Base-by-base conservation (phyloP, 2,113 vertebrate genomes). In the Martes martes region DNA sequence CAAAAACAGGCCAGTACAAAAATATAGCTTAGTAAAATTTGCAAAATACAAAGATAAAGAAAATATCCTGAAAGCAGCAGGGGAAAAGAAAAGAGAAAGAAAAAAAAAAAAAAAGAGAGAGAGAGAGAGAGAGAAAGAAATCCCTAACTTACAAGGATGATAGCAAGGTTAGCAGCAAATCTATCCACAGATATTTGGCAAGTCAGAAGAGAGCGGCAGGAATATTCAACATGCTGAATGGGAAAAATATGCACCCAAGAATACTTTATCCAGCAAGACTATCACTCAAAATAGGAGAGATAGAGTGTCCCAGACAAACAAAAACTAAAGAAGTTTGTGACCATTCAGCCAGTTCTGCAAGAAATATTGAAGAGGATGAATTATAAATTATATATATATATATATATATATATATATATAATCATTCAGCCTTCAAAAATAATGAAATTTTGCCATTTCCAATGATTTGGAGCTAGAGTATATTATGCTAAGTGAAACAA, bases 101-200 rank as follows among this genome's bases (percentile, higher is more conserved):
- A 52, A 16, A 52, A 4, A 55, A 0, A 18, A 6, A 55, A 1
- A 55, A 1, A 67, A 33, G 7, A 16, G 11, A 55, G 6, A 52
- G 1, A 52, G 14, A 55, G 52, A 55, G 5, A 55, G 52, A 6
- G 16, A 55, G 16, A 67, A 1, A 67, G 63, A 67, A 33, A 67
- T 33, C 31, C 15, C 31, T 67, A 67, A 67, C 63, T 14, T 67
- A 33, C 16, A 67, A 33, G 63, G 14, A 67, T 7, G 31, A 67
- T 31, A 15, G 14, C 31, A 67, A 67, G 14, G 31, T 33, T 67
- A 67, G 31, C 31, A 33, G 15, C 31, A 67, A 31, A 67, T 67
- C 6, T 67, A 14, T 16, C 6, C 31, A 67, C 63, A 67, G 31
- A 67, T 33, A 33, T 33, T 67, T 16, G 15, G 14, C 63, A 33